A percentile compares a stretch with the other conserved stretches of the same genome.
These are phyloP conservation scores for Patiria pectinifera DNA, from an alignment of 53 echinoderm and acorn worm genomes.

Conservation along the genomic window DNA sequence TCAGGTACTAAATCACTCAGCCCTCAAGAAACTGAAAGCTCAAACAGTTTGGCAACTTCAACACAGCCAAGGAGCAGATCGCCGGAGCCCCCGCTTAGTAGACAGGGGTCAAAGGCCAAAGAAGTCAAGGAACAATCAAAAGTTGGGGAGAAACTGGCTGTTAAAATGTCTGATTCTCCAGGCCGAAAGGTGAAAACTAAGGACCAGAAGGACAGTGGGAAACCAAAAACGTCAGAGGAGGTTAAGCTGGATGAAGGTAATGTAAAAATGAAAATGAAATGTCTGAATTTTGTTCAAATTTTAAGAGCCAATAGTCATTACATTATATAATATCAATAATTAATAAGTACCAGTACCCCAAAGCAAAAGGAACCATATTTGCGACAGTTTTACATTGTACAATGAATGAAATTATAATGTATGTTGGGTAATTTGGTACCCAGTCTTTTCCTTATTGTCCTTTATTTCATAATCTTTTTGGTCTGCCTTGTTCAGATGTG, in stretches of 20 bases:
- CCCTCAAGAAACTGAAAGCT: background rate
- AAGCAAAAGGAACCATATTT: background rate
- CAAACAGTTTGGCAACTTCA: background rate
- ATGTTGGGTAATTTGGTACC: background rate
- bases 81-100: background rate
- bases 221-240: slow-evolving; percentile 19
- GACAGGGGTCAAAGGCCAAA: background rate
- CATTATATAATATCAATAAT: background rate
- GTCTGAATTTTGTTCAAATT: background rate
- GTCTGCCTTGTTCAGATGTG: slow-evolving; percentile 5
- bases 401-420: background rate
- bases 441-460: background rate
- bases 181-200: slow-evolving; percentile 30
- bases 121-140: slow-evolving; percentile 2
- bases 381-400: background rate
- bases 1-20: background rate
- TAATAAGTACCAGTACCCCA: background rate
- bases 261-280: background rate
- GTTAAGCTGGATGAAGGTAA: slow-evolving; percentile 10
- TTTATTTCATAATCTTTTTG: background rate
- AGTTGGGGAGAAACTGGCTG: background rate
- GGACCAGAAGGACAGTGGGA: slow-evolving; percentile 39
- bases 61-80: background rate
- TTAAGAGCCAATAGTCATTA: background rate
- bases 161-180: background rate